Evolutionary conservation across 2,888 invertebrate species (phyloP).

Genomic region (Aphelenchoides bicaudatus): DNA sequence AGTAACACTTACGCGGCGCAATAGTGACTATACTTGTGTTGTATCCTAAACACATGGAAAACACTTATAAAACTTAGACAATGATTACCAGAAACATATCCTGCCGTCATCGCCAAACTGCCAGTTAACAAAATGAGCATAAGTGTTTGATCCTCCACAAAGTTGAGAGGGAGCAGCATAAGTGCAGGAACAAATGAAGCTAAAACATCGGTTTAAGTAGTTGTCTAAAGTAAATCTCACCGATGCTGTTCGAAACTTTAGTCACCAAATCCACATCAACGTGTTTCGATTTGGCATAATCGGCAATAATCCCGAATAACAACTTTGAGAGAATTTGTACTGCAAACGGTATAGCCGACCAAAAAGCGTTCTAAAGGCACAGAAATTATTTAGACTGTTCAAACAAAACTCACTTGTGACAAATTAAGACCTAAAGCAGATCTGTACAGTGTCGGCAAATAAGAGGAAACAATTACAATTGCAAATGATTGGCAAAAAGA

Average conservation of each 20-base stretch:
- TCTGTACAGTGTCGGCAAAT: conserved; percentile 51
- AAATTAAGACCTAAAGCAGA: conserved; percentile 46
- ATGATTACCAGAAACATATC: too few relatives aligned
- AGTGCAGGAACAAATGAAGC: conserved; percentile 51
- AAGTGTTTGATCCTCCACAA: conserved; percentile 23
- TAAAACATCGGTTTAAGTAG: too few relatives aligned
- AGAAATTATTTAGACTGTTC: not conserved
- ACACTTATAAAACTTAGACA: too few relatives aligned
- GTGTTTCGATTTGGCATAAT: conserved; percentile 26
- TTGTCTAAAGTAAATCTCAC: conserved; percentile 32
- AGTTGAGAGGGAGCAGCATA: conserved; percentile 39
- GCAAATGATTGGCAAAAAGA: conserved; percentile 56
- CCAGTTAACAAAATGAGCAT: conserved; percentile 43
- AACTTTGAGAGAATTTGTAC: conserved; percentile 52
- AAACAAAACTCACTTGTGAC: conserved; percentile 29
- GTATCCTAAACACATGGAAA: too few relatives aligned
- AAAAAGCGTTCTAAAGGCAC: conserved; percentile 47
- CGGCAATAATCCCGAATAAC: conserved; percentile 48
- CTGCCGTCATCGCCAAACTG: conserved; percentile 45
- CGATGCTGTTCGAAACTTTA: conserved; percentile 45
- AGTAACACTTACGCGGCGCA: too few relatives aligned
- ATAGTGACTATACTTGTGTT: conserved; percentile 52
- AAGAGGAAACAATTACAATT: conserved; percentile 47
- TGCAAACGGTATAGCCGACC: conserved; percentile 52
- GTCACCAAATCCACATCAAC: conserved; percentile 36